These are phyloP conservation scores for Cheilosia urbana DNA, from an alignment of 2,888 invertebrate species.

Conservation along the genomic window DNA sequence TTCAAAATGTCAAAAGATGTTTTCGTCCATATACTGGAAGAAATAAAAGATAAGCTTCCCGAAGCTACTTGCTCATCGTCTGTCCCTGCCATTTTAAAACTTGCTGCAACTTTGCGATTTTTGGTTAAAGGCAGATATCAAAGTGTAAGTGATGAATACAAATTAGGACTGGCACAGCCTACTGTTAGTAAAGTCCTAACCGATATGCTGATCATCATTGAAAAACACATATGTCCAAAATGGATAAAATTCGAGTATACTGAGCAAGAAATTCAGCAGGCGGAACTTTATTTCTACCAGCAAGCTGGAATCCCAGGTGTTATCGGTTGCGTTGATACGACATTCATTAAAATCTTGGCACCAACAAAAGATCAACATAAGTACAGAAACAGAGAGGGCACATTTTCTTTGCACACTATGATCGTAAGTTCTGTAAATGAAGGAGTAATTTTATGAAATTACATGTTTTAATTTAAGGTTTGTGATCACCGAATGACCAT, in stretches of 20 bases:
- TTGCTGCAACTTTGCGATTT: constrained; percentile 22
- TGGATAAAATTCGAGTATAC: constrained; percentile 29
- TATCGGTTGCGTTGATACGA: constrained; percentile 24
- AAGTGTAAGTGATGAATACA: constrained; percentile 19
- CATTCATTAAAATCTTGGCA: constrained; percentile 19
- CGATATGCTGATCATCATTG: constrained; percentile 25
- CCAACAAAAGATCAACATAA: background rate
- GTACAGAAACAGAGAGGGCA: constrained; percentile 27
- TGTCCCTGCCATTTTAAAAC: constrained; percentile 7
- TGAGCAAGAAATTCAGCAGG: constrained; percentile 11
- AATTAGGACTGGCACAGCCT: constrained; percentile 38
- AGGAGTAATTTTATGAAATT: background rate
- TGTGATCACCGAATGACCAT: constrained; percentile 37
- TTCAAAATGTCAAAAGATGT: constrained; percentile 17
- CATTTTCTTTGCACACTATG: constrained; percentile 31
- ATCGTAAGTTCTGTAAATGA: constrained; percentile 11
- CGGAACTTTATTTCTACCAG: constrained; percentile 22
- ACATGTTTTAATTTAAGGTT: constrained; percentile 3
- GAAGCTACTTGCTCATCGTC: constrained; percentile 1
- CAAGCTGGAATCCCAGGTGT: constrained; percentile 39
- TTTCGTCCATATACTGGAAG: background rate
- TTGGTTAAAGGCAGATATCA: constrained; percentile 9
- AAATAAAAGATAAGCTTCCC: constrained; percentile 14
- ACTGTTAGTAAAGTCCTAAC: constrained; percentile 32
- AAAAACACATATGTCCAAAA: constrained; percentile 37